These are phyloP conservation scores for Catamblyrhynchus diadema DNA, from an alignment of 2,797 vertebrate genomes.

Conservation along the genomic window DNA sequence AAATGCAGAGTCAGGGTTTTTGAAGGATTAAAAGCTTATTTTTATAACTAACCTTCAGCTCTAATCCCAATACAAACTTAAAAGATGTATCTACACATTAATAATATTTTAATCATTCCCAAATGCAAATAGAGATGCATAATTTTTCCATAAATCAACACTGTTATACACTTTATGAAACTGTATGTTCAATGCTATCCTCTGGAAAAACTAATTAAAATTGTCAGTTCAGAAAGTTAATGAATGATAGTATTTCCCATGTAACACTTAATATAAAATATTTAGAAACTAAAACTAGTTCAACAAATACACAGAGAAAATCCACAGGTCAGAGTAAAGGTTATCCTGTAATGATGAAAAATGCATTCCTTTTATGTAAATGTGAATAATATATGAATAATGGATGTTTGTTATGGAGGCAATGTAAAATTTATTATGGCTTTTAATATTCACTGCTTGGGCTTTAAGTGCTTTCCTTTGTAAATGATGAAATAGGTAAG, in stretches of 20 bases:
- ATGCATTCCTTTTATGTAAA: conserved; percentile 45
- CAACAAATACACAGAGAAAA: conserved; percentile 37
- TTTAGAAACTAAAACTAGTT: conserved; percentile 25
- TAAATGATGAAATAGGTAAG: conserved; percentile 52
- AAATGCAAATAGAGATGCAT: conserved; percentile 52
- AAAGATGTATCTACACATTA: conserved; percentile 58
- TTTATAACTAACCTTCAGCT: conserved; percentile 39
- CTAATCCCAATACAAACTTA: conserved; percentile 30
- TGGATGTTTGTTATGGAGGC: conserved; percentile 27
- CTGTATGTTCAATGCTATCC: background rate
- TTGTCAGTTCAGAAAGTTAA: conserved; percentile 49
- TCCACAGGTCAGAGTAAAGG: conserved; percentile 37
- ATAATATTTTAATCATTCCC: conserved; percentile 61
- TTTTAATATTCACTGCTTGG: conserved; percentile 40
- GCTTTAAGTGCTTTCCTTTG: conserved; percentile 48
- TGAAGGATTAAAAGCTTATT: conserved; percentile 1
- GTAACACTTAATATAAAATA: conserved; percentile 27
- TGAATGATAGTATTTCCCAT: background rate
- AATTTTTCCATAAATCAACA: conserved; percentile 57
- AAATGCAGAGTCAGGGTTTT: background rate
- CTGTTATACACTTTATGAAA: background rate
- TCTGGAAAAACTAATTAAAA: conserved; percentile 51
- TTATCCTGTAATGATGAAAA: conserved; percentile 39
- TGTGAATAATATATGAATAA: conserved; percentile 55
- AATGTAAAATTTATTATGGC: conserved; percentile 46